A percentile compares a stretch with the other conserved stretches of the same genome.
Conservation (phyloP, 2,888 invertebrate genomes). For the Clusia tigrina region DNA sequence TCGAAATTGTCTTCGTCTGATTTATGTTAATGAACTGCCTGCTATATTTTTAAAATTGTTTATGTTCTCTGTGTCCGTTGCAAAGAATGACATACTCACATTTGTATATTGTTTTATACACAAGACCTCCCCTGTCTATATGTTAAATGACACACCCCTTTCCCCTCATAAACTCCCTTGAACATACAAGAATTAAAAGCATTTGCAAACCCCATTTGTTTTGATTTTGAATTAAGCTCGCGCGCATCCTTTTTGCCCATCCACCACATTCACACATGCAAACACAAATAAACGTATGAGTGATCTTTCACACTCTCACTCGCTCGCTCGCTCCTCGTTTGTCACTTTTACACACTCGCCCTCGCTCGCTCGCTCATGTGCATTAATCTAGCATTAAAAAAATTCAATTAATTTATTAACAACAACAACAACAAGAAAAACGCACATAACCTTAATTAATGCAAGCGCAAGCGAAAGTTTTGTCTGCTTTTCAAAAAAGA, state of each 20-base stretch:
- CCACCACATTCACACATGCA: slow-evolving; percentile 1
- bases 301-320: slow-evolving; percentile 7
- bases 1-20: not conserved
- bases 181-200: slow-evolving; percentile 1
- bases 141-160: not conserved
- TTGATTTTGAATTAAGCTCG: slow-evolving; percentile 6
- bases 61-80: too few species aligned
- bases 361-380: slow-evolving; percentile 31
- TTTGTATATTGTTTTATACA: slow-evolving; percentile 20
- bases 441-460: not conserved
- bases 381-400: slow-evolving; percentile 33
- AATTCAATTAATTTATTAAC: slow-evolving; percentile 19
- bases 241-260: slow-evolving; percentile 16
- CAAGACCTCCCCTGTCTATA: slow-evolving; percentile 5
- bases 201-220: not conserved
- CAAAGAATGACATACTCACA: too few species aligned
- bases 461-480: not conserved
- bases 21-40: too few species aligned
- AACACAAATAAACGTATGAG: not conserved
- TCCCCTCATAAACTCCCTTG: not conserved
- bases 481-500: not conserved
- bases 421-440: slow-evolving; percentile 10
- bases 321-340: slow-evolving; percentile 24
- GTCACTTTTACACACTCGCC: too few species aligned
- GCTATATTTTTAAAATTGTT: too few species aligned